Evolutionary conservation across 2,113 vertebrate genomes (phyloP), one percentile per base, ranked within the genome.

Genomic region (Proterorhinus semilunaris): DNA sequence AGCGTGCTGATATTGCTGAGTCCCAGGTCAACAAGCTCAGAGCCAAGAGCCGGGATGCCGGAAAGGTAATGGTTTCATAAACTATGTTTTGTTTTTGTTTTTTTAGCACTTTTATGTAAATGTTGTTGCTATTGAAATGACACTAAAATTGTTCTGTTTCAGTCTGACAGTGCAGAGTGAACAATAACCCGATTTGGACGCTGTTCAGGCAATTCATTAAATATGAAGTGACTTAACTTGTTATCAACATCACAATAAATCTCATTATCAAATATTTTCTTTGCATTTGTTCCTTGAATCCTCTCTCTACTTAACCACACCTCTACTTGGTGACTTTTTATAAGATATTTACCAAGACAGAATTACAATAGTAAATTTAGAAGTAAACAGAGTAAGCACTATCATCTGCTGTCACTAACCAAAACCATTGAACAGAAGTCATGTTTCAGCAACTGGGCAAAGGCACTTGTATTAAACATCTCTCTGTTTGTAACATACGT

Each of bases 11-110:
- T 74, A 86, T 86, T 0, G 82, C 87, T 61, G 84, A 88, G 79
- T 85, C 84, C 0, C 87, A 88, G 72, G 87, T 88, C 76, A 88
- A 88, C 74, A 88, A 88, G 73, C 46, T 88, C 52, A 85, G 87
- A 75, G 72, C 7, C 55, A 88, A 82, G 72, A 86, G 84, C 53
- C 79, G 87, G 21, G 86, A 88, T 5, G 0, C 0, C 57, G 82
- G 71, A 81, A 84, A 79, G 74, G 82, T 86, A 79, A 58, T 11
- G 8, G 15, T 59, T 43, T 15, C 42, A 59, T 5, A 57, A 11
- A 6, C 10, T 52, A n/a, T 16, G 8, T 8, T 16, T 5, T 8
- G 2, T 17, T 54, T 54, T 17, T 3, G 8, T 21, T 54, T 10
- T 10, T 17, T 54, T 21, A 17, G 16, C 8, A 54, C 52, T 16